Evolutionary conservation across 2,888 invertebrate species (phyloP).

Genomic region (Chorisops tibialis): DNA sequence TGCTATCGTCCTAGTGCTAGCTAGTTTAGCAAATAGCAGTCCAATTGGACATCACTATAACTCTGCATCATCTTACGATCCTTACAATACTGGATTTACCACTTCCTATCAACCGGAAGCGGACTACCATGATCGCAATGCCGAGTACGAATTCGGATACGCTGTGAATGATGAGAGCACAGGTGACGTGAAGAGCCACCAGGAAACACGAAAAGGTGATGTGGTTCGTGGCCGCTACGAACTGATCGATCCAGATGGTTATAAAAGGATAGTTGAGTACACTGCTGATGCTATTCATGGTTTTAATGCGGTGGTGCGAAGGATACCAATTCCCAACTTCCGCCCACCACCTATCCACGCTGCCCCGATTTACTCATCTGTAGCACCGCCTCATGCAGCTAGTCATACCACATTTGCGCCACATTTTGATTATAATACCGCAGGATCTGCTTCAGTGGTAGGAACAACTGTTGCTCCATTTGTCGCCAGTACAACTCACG

Average conservation of each 20-base stretch:
- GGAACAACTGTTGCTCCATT: neutral
- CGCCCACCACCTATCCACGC: neutral
- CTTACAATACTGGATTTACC: constrained; percentile 1
- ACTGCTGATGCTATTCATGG: constrained; percentile 50
- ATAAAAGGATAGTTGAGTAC: constrained; percentile 51
- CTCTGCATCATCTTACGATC: neutral
- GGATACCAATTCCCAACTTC: constrained; percentile 26
- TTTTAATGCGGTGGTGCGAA: constrained; percentile 52
- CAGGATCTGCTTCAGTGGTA: neutral
- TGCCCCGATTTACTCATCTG: constrained; percentile 9
- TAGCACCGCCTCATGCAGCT: neutral
- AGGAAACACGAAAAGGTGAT: constrained; percentile 50
- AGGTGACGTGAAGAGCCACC: constrained; percentile 50
- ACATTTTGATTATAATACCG: no score
- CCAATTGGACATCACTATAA: constrained; percentile 1
- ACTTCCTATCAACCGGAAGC: neutral
- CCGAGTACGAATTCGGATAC: constrained; percentile 45
- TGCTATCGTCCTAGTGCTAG: neutral
- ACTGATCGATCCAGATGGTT: constrained; percentile 50
- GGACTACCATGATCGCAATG: neutral
- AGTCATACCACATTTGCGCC: neutral
- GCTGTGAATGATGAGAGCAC: constrained; percentile 46
- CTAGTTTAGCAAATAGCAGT: neutral
- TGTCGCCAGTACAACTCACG: neutral
- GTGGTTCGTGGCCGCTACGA: constrained; percentile 50